Percentiles rank a stretch among this genome's conserved stretches.
Conservation (phyloP, 2,797 vertebrate genomes). For the Clarias fuscus region DNA sequence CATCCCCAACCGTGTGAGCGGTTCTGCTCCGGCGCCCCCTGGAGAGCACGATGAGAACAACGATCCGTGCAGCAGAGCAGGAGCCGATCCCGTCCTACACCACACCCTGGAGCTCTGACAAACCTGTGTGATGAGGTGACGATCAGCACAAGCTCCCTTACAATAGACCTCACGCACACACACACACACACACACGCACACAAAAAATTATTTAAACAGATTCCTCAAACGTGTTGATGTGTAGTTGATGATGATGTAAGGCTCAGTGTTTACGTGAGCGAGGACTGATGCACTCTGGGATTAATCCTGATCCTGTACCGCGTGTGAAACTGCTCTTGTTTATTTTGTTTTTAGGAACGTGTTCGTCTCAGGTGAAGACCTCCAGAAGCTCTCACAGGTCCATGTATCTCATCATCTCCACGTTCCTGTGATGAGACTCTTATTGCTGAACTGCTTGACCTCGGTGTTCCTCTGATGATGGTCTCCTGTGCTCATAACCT, state of each 20-base stretch:
- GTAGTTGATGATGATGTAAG: background rate
- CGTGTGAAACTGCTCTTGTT: background rate
- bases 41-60: slow-evolving; percentile 21
- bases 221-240: background rate
- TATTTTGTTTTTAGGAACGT: background rate
- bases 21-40: slow-evolving; percentile 14
- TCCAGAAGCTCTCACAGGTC: background rate
- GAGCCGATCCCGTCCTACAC: background rate
- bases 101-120: background rate
- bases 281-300: background rate
- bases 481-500: background rate
- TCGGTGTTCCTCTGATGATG: background rate
- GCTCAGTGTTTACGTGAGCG: background rate
- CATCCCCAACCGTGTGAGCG: slow-evolving; percentile 52
- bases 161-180: background rate
- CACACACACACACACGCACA: background rate
- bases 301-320: background rate
- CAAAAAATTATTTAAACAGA: no score
- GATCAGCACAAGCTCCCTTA: background rate
- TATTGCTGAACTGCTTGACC: background rate
- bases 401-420: background rate
- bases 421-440: background rate
- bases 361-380: background rate
- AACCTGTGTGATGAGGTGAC: background rate
- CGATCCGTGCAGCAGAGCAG: background rate